These are phyloP conservation scores for Polyploca ridens DNA, from an alignment of 2,888 invertebrate genomes.

Conservation along the genomic window DNA sequence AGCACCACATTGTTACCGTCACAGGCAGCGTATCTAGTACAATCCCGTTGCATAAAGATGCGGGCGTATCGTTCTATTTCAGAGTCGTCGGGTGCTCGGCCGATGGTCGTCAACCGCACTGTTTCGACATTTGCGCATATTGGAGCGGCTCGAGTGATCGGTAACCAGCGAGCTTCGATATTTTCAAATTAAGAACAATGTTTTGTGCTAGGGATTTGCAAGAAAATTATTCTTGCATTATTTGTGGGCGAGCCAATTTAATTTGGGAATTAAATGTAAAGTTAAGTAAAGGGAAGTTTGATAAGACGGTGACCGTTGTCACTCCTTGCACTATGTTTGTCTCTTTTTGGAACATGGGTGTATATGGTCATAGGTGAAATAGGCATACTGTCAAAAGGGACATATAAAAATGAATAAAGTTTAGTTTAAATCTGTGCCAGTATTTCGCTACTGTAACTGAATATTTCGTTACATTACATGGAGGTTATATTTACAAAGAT, in stretches of 20 bases:
- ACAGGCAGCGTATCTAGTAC: conserved; percentile 18
- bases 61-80: conserved; percentile 31
- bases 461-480: too few relatives aligned
- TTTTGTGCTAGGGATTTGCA: background rate
- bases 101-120: conserved; percentile 30
- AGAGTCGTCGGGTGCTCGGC: conserved; percentile 18
- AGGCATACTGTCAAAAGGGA: too few relatives aligned
- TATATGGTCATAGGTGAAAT: too few relatives aligned
- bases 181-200: background rate
- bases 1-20: background rate
- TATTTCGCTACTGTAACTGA: too few relatives aligned
- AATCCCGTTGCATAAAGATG: conserved; percentile 34
- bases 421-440: too few relatives aligned
- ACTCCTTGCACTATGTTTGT: too few relatives aligned
- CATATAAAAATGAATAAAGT: too few relatives aligned
- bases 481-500: too few relatives aligned
- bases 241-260: too few relatives aligned
- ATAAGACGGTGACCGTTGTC: too few relatives aligned
- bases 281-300: background rate
- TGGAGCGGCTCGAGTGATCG: conserved; percentile 19
- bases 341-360: too few relatives aligned
- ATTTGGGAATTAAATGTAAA: too few relatives aligned
- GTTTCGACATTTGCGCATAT: conserved; percentile 31
- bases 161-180: conserved; percentile 8
- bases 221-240: background rate